Conservation (phyloP, 2,797 vertebrate species). For the Lepus oiostolus region DNA sequence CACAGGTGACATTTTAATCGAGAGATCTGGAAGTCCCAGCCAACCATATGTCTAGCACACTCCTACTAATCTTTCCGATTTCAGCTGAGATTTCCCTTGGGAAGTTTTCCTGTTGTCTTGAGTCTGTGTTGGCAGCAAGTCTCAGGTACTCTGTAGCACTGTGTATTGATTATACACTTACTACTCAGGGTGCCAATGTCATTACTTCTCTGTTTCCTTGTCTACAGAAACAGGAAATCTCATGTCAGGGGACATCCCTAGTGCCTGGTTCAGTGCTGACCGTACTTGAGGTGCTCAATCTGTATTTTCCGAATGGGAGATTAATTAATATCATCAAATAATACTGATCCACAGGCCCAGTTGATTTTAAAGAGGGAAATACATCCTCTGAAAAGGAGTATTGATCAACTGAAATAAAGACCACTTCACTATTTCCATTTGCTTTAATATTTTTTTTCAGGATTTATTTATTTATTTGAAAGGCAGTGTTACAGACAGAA, state of each 20-base stretch:
- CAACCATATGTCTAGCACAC: background rate
- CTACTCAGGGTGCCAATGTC: too few species aligned
- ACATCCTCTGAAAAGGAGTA: background rate
- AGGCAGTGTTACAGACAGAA: too few species aligned
- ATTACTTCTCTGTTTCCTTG: background rate
- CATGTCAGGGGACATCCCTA: background rate
- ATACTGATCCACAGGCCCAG: background rate
- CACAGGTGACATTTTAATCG: background rate
- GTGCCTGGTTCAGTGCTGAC: too few species aligned
- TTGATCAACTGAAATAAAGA: background rate
- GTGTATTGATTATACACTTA: background rate
- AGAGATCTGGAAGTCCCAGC: background rate
- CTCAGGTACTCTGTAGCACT: background rate
- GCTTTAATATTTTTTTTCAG: background rate
- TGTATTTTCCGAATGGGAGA: background rate
- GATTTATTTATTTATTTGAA: too few species aligned
- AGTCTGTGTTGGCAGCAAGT: background rate
- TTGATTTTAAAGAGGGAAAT: background rate
- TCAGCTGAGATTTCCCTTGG: background rate
- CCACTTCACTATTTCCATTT: slow-evolving; percentile 2
- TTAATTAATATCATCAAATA: background rate
- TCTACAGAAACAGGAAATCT: background rate
- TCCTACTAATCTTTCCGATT: background rate
- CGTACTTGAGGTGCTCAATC: background rate
- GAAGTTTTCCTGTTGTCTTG: background rate